phyloP scores from a whole-genome alignment of 2,113 vertebrate genomes.

The Lutjanus erythropterus region DNA sequence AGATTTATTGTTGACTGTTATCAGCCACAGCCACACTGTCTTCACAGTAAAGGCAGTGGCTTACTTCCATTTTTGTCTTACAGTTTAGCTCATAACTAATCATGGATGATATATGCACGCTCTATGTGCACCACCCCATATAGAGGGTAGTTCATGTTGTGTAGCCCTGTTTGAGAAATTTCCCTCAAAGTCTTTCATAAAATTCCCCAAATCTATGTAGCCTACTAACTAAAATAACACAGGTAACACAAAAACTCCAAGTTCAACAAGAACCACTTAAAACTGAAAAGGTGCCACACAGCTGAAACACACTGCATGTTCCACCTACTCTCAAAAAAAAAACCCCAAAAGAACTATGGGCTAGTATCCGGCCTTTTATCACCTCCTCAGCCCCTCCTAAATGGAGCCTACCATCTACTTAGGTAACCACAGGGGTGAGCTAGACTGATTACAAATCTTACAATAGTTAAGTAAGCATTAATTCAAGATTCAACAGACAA shows the following conservation, averaged over 20 bases:
- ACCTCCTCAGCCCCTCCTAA: background rate
- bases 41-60: too few species aligned
- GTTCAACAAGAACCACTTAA: background rate
- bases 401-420: conserved; percentile 33
- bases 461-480: background rate
- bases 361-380: background rate
- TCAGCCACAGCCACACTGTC: too few species aligned
- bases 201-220: too few species aligned
- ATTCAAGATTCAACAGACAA: background rate
- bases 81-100: too few species aligned
- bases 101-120: background rate
- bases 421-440: background rate
- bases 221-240: background rate
- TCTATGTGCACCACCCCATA: background rate
- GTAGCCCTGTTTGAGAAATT: background rate
- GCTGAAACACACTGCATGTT: background rate
- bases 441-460: background rate
- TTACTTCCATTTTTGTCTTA: too few species aligned
- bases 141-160: background rate
- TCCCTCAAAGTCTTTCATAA: background rate
- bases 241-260: background rate
- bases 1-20: too few species aligned
- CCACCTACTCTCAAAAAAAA: background rate
- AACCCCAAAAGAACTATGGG: background rate
- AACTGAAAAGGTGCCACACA: too few species aligned